These are phyloP conservation scores for Myotis myotis DNA, from an alignment of 2,797 vertebrate genomes.

Conservation along the genomic window DNA sequence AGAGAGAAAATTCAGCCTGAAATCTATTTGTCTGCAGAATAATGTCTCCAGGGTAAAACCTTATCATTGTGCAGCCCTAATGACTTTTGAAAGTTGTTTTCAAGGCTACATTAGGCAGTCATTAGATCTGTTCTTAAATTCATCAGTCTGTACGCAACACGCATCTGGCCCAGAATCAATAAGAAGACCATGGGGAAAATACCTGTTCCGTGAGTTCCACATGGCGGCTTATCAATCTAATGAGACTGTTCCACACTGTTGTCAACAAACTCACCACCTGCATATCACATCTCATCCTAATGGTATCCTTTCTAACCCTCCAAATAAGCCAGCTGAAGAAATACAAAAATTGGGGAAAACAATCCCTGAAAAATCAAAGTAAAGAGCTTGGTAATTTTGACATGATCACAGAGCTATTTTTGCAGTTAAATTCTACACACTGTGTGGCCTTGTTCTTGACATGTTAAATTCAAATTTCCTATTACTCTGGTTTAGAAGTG, in stretches of 20 bases:
- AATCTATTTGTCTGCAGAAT: slow-evolving; percentile 42
- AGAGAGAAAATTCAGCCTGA: slow-evolving; percentile 41
- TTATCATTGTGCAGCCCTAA: slow-evolving; percentile 50
- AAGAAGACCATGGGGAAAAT: slow-evolving; percentile 19
- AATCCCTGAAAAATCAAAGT: background rate
- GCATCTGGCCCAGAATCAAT: slow-evolving; percentile 56
- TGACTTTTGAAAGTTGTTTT: slow-evolving; percentile 69
- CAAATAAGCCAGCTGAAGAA: background rate
- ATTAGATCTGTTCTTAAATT: slow-evolving; percentile 66
- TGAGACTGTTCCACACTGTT: background rate
- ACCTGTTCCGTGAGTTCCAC: background rate
- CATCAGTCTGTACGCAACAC: slow-evolving; percentile 31
- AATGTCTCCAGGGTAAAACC: slow-evolving; percentile 24
- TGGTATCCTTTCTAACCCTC: background rate
- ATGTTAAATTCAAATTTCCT: slow-evolving; percentile 18
- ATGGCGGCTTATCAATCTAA: background rate
- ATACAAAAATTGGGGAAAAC: background rate
- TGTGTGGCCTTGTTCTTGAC: background rate
- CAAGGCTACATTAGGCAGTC: slow-evolving; percentile 54
- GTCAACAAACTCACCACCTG: background rate
- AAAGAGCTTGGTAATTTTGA: background rate
- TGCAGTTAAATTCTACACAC: background rate
- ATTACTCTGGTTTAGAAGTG: background rate
- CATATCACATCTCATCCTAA: background rate
- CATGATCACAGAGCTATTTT: background rate